phyloP scores from a whole-genome alignment of 2,113 vertebrate species.

The rat (Rattus norvegicus) region DNA sequence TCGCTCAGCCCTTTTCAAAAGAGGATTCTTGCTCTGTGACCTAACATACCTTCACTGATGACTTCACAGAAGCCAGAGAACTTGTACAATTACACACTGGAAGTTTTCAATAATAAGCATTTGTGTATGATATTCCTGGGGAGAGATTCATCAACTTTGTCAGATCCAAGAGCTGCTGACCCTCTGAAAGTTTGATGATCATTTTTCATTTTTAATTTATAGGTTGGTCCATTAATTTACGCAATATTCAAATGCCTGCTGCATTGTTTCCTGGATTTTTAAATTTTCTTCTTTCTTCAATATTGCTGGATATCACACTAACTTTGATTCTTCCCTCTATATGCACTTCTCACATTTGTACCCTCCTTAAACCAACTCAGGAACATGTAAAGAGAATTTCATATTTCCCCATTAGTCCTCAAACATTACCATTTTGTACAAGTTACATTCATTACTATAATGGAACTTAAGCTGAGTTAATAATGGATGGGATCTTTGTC shows the following conservation, averaged over 20 bases:
- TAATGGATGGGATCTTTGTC: neutral
- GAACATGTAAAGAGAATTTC: neutral
- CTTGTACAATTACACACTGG: neutral
- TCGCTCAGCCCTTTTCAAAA: neutral
- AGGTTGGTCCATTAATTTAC: neutral
- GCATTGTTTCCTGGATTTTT: neutral
- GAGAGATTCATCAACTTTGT: neutral
- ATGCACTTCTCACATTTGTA: neutral
- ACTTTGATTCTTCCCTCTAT: neutral
- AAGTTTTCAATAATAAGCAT: neutral
- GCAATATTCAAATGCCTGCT: neutral
- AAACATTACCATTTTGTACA: neutral
- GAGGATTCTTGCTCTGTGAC: neutral
- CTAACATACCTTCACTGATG: neutral
- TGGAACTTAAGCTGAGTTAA: neutral
- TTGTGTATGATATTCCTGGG: neutral
- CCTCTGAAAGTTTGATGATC: neutral
- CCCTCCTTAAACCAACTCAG: neutral
- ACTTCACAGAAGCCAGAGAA: neutral
- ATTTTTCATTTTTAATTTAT: neutral
- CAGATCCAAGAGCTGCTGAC: neutral
- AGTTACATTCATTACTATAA: neutral
- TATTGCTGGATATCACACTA: neutral
- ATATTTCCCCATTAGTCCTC: neutral
- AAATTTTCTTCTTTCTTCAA: neutral